Evolutionary conservation across 2,888 invertebrate genomes (phyloP).

Genomic region (Andrena praecox): DNA sequence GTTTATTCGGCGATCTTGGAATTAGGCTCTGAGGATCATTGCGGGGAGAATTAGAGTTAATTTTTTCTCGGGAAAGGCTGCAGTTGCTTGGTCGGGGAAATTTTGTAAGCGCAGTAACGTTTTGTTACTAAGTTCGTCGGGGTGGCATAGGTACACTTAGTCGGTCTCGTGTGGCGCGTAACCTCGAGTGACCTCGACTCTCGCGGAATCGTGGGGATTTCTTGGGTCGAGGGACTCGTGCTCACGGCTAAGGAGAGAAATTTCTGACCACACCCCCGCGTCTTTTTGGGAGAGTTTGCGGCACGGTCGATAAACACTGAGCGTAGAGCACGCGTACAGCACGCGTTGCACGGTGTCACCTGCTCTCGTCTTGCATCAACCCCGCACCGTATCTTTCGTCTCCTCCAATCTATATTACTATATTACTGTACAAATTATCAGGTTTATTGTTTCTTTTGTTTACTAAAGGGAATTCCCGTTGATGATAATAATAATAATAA

Average conservation of each 20-base stretch:
- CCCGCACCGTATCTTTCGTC: not conserved
- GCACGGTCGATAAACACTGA: constrained; percentile 63
- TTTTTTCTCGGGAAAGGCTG: too few relatives aligned
- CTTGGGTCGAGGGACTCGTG: constrained; percentile 9
- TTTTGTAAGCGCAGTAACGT: not conserved
- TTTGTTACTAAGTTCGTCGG: constrained; percentile 5
- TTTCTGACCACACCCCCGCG: constrained; percentile 66
- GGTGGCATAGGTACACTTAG: not conserved
- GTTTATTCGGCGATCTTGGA: too few relatives aligned
- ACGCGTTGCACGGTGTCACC: constrained; percentile 54
- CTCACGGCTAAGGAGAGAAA: constrained; percentile 38
- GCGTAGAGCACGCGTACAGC: constrained; percentile 55
- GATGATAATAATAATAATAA: too few relatives aligned
- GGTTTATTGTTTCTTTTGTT: too few relatives aligned
- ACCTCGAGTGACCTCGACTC: constrained; percentile 56
- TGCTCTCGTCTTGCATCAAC: constrained; percentile 1
- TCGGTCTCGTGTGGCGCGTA: constrained; percentile 48
- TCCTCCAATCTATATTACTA: not conserved
- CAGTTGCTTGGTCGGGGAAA: too few relatives aligned
- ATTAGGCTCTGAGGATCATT: too few relatives aligned
- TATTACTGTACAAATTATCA: too few relatives aligned
- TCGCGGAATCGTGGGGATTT: constrained; percentile 24
- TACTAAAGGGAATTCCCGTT: too few relatives aligned
- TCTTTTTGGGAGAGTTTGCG: constrained; percentile 62
- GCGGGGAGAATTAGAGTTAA: too few relatives aligned